Evolutionary conservation across 2,888 invertebrate genomes (phyloP).

Genomic region (Trachelus iudaicus): DNA sequence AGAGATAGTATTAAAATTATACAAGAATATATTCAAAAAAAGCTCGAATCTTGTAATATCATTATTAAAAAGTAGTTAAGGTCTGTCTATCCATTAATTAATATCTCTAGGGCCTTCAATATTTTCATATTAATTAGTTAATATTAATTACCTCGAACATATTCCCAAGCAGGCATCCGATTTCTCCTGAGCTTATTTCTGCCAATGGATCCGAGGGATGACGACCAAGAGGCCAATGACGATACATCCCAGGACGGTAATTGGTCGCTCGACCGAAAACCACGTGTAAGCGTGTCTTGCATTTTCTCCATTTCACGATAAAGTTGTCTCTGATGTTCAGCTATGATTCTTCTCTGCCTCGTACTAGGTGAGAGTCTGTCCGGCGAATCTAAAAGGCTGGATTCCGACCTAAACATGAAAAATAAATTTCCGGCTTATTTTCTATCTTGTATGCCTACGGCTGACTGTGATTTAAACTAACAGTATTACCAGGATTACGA

Average conservation of each 20-base stretch:
- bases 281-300: constrained; percentile 51
- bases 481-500: not conserved
- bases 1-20: too few species aligned
- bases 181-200: constrained; percentile 39
- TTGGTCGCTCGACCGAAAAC: constrained; percentile 43
- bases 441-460: too few species aligned
- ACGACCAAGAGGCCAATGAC: constrained; percentile 50
- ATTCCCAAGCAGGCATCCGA: constrained; percentile 43
- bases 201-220: constrained; percentile 46
- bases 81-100: too few species aligned
- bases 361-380: constrained; percentile 33
- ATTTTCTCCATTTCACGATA: constrained; percentile 51
- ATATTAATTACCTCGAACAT: constrained; percentile 38
- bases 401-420: constrained; percentile 41
- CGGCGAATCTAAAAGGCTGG: constrained; percentile 35
- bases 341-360: constrained; percentile 42
- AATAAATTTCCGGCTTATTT: too few species aligned
- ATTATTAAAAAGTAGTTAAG: too few species aligned
- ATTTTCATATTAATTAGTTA: too few species aligned
- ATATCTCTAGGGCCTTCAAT: too few species aligned
- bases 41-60: too few species aligned
- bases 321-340: constrained; percentile 49
- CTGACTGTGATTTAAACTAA: constrained; percentile 6
- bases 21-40: too few species aligned
- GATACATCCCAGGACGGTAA: constrained; percentile 50